phyloP scores from a whole-genome alignment of 2,113 vertebrate species.

The Xenopus tropicalis region UCB_Xtro_10.0 CM004444.2:27931501-27932000 shows the following conservation, averaged over 20 bases:
- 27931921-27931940: no score
- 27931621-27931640: slow-evolving; percentile 16
- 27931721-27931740: not conserved
- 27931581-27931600: slow-evolving; percentile 16
- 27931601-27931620: not conserved
- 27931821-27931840: no score
- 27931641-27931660: slow-evolving; percentile 7
- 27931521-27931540: slow-evolving; percentile 25
- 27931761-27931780: not conserved
- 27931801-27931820: not conserved
- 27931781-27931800: not conserved
- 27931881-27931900: no score
- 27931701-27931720: slow-evolving; percentile 11
- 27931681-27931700: slow-evolving; percentile 9
- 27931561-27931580: not conserved
- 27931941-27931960: no score
- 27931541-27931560: slow-evolving; percentile 1
- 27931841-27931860: no score
- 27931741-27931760: not conserved
- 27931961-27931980: no score
- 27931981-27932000: no score
- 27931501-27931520: slow-evolving; percentile 23
- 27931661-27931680: slow-evolving; percentile 19
- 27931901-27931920: no score
- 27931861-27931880: no score